Evolutionary conservation across 2,797 vertebrate genomes (phyloP), one percentile per base, ranked within the genome.

Genomic region (Melopsittacus undulatus): DNA sequence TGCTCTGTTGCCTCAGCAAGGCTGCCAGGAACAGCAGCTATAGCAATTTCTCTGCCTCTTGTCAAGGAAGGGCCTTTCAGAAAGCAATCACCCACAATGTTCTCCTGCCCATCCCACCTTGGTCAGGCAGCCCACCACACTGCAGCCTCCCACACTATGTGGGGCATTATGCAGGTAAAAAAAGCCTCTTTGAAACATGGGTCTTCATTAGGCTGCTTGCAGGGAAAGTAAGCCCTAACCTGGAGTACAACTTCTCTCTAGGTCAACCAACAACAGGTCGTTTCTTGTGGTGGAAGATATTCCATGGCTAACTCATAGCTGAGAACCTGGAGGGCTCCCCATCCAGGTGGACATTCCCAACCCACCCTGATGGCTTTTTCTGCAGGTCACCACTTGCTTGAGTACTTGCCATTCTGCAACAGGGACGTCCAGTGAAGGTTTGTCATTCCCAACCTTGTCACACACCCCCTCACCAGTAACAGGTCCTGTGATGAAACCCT

Each of bases 21-120:
- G 77, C 83, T 92, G 64, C 78, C 94, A 94, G 83, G 30, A 94
- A 84, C 83, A 89, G 90, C 95, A 97, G 93, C 94, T 97, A 93
- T 90, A 89, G 91, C 74, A 77, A 80, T 79, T 81, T 80, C 80
- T 90, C 83, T 89, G 91, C 75, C 68, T 92, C 77, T 74, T 40
- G 51, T 76, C 61, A 90, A 91, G 59, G 32, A 36, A 74, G 12
- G 18, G 48, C 42, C 52, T 85, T 89, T 88, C 42, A 72, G 87
- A 86, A 90, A 88, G 67, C 34, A 38, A 82, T 36, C 4, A 10
- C 21, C 40, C 36, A 67, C 67, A 57, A 75, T 3, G 3, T 23
- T 87, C 20, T 91, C 62, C 43, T 59, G 70, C 26, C 15, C 16
- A 3, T 36, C 72, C 54, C 23, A 7, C 43, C 51, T 66, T 6